phyloP scores from a whole-genome alignment of 64 coral and sea anemone genomes.

The Dendronephthya gigantea region DNA sequence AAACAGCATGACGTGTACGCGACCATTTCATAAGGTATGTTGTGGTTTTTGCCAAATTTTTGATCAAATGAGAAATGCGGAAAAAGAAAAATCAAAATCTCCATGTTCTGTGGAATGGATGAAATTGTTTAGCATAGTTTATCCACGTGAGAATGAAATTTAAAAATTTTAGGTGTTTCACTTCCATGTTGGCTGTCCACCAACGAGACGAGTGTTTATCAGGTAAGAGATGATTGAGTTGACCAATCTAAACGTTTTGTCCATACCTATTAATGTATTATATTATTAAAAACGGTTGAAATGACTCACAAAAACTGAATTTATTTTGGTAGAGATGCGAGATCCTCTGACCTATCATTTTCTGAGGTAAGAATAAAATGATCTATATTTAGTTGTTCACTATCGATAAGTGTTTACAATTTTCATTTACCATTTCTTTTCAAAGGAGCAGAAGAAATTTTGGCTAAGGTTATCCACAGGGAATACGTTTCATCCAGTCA shows the following conservation, averaged over 20 bases:
- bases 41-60: neutral
- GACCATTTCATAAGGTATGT: neutral
- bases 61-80: neutral
- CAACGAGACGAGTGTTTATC: neutral
- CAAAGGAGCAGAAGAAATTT: neutral
- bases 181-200: neutral
- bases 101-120: neutral
- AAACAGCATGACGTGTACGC: neutral
- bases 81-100: neutral
- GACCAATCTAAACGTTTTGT: too few relatives aligned
- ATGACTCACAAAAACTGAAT: neutral
- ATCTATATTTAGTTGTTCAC: neutral
- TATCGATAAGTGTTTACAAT: neutral
- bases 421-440: neutral
- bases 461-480: neutral
- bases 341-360: neutral
- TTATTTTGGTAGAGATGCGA: neutral
- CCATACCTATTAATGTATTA: neutral
- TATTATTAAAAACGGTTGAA: neutral
- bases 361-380: neutral
- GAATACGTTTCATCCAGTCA: neutral
- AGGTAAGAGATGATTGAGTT: too few relatives aligned
- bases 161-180: neutral
- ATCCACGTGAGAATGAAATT: too few relatives aligned
- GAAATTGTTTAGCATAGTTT: neutral